Evolutionary conservation across 2,888 invertebrate species (phyloP).

Genomic region (Pandemis corylana): DNA sequence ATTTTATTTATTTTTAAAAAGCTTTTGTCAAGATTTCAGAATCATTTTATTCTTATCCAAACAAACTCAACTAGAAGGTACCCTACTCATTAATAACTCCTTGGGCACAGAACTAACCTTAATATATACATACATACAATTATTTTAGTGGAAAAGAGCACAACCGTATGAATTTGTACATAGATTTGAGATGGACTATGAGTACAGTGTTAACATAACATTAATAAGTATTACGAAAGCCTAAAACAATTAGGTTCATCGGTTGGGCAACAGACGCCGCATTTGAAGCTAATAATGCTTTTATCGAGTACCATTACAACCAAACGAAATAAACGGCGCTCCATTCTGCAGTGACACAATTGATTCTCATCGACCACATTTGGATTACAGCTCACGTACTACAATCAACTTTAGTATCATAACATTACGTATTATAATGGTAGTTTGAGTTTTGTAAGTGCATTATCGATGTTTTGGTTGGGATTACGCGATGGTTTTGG

Average conservation of each 20-base stretch:
- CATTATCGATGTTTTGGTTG: slow-evolving; percentile 22
- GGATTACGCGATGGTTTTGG: slow-evolving; percentile 31
- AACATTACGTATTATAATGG: slow-evolving; percentile 7
- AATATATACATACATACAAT: no score
- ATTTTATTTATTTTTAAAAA: not conserved
- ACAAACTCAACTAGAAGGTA: not conserved
- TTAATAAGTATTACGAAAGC: slow-evolving; percentile 11
- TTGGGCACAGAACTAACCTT: no score
- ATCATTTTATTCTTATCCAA: not conserved
- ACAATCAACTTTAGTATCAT: slow-evolving; percentile 19
- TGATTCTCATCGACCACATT: slow-evolving; percentile 33
- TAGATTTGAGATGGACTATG: not conserved
- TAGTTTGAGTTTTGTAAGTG: not conserved
- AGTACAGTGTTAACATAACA: not conserved
- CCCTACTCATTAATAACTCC: no score
- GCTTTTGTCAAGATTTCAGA: not conserved
- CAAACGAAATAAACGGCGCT: slow-evolving; percentile 38
- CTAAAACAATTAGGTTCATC: slow-evolving; percentile 19
- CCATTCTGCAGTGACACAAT: slow-evolving; percentile 32
- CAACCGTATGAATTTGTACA: not conserved
- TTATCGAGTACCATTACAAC: slow-evolving; percentile 34
- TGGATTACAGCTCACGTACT: not conserved
- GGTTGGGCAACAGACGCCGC: slow-evolving; percentile 17
- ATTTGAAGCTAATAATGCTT: slow-evolving; percentile 30
- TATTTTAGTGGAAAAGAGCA: no score